These are phyloP conservation scores for Branchinecta lindahli DNA, from an alignment of 1,140 invertebrate species.

Conservation along the genomic window DNA sequence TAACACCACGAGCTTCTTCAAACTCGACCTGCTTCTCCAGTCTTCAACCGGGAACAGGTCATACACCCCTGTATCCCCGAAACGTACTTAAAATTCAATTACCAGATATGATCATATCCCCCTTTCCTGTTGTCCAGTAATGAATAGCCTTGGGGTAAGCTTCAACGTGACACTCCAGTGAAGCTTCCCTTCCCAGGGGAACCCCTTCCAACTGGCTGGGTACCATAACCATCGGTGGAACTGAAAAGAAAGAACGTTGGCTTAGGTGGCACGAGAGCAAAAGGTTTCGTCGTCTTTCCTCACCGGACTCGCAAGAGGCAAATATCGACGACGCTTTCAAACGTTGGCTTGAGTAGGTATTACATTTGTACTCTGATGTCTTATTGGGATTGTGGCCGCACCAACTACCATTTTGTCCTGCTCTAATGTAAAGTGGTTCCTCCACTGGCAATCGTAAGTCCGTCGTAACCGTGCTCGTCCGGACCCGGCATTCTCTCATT, in stretches of 20 bases:
- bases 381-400: too few relatives aligned
- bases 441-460: too few relatives aligned
- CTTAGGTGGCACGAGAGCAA: slow-evolving; percentile 22
- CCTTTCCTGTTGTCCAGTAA: slow-evolving; percentile 27
- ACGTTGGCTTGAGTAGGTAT: too few relatives aligned
- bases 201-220: slow-evolving; percentile 34
- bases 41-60: too few relatives aligned
- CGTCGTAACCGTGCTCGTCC: too few relatives aligned
- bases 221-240: slow-evolving; percentile 34
- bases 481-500: too few relatives aligned
- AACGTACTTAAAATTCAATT: not conserved
- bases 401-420: too few relatives aligned
- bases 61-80: too few relatives aligned
- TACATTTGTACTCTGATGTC: too few relatives aligned
- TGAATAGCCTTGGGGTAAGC: slow-evolving; percentile 59
- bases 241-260: slow-evolving; percentile 21
- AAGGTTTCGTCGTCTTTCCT: slow-evolving; percentile 22
- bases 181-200: slow-evolving; percentile 30
- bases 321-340: slow-evolving; percentile 4
- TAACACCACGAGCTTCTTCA: too few relatives aligned
- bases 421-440: too few relatives aligned
- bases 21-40: too few relatives aligned
- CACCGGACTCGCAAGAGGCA: slow-evolving; percentile 24
- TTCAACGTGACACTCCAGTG: slow-evolving; percentile 58
- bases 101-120: slow-evolving; percentile 26